These are phyloP conservation scores for Tipula confusa DNA, from an alignment of 2,888 invertebrate species.

Conservation along the genomic window DNA sequence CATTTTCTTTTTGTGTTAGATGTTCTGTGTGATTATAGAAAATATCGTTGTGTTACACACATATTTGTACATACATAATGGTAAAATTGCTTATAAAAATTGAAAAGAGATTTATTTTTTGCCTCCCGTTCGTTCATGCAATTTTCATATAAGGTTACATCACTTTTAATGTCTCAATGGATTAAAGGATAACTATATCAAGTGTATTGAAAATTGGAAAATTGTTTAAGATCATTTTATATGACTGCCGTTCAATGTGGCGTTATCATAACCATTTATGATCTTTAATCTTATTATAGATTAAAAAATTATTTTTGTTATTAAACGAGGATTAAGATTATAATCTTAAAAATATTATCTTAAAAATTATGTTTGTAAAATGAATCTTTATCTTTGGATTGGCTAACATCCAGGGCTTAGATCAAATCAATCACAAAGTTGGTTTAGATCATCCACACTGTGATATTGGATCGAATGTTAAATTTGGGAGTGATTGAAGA, in stretches of 20 bases:
- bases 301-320: too few species aligned
- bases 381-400: too few species aligned
- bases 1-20: not conserved
- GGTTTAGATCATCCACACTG: too few species aligned
- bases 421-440: too few species aligned
- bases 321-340: too few species aligned
- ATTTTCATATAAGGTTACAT: not conserved
- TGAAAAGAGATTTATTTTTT: not conserved
- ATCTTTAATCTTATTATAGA: not conserved
- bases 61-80: not conserved
- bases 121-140: not conserved
- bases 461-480: too few species aligned
- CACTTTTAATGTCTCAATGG: constrained; percentile 3
- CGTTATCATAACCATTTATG: not conserved
- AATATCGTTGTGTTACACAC: not conserved
- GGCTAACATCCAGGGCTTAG: too few species aligned
- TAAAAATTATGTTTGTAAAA: too few species aligned
- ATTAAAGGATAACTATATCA: not conserved
- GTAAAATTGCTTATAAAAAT: not conserved
- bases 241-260: not conserved
- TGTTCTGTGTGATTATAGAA: not conserved
- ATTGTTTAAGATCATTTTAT: not conserved
- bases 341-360: too few species aligned
- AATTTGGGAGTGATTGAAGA: too few species aligned
- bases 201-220: not conserved